Base-by-base conservation (phyloP, 2,797 vertebrate genomes). In the Hafferia zeledoni region DNA sequence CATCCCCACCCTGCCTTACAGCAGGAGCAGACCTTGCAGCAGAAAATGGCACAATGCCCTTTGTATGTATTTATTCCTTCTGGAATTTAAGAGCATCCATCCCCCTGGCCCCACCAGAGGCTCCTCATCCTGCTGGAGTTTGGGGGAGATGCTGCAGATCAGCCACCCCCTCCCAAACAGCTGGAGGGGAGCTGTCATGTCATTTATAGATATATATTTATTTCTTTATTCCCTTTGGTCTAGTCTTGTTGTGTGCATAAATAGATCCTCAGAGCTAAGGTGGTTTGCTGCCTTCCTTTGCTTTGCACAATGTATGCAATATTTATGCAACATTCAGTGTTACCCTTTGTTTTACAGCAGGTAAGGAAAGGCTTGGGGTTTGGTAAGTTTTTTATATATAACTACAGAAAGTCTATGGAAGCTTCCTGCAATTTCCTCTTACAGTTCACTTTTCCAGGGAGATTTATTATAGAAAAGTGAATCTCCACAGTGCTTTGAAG, bases 61-160 rank as follows among this genome's bases (percentile, higher is more conserved):
- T 35, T 17, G 25, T 17, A 23, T 8, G 23, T 30, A 33, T 70
- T 72, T 65, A 4, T 6, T 41, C 4, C 53, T 64, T 16, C 53
- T 47, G 59, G 17, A 60, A 49, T 27, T 70, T 18, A 35, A 49
- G 84, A 56, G 37, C 31, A 37, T 4, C 13, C 6, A 47, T 78
- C 61, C n/a, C 60, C 35, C 16, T 22, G 64, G 41, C 33, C 17
- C 9, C 33, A 41, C 12, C 33, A 2, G 2, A 53, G 47, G 41
- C 19, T 24, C 5, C 24, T 64, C 0, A 0, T 14, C 1, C 0
- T 11, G 41, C 9, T 10, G 19, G 13, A 19, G 6, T 43, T 15
- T 53, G 76, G 50, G 57, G 50, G 28, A 28, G 50, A 30, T 17
- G 46, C 25, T 65, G 64, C 55, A 41, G 63, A 24, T 63, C 19